A percentile compares a stretch with the other conserved stretches of the same genome.
Conservation (phyloP, 2,797 vertebrate species). For the Chelmon rostratus region DNA sequence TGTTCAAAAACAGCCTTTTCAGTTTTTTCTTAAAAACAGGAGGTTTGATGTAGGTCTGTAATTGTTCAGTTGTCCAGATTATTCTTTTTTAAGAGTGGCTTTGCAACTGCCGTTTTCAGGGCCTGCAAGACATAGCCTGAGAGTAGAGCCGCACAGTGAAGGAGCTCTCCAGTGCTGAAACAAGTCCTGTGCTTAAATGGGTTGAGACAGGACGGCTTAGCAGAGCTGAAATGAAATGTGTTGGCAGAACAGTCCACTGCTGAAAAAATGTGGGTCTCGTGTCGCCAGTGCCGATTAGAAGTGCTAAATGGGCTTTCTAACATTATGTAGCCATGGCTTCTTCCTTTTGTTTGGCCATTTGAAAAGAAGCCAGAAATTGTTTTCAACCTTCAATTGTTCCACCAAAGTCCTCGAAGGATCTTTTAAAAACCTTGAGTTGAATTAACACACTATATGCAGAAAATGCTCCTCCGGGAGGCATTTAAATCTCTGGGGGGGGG, state of each 20-base stretch:
- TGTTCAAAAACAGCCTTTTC: neutral
- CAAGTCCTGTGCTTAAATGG: slow-evolving; percentile 51
- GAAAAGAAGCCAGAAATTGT: slow-evolving; percentile 5
- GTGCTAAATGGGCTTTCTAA: slow-evolving; percentile 1
- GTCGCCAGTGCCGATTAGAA: slow-evolving; percentile 16
- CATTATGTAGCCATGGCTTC: neutral
- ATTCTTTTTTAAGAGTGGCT: neutral
- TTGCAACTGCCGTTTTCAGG: neutral
- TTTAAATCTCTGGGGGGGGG: slow-evolving; percentile 2
- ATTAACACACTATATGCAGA: slow-evolving; percentile 22
- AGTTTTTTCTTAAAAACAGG: neutral
- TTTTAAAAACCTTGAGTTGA: slow-evolving; percentile 10
- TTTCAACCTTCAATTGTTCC: neutral
- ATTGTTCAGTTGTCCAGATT: neutral
- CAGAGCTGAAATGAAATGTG: slow-evolving; percentile 52
- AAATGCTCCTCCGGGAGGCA: slow-evolving; percentile 31
- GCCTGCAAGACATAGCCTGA: neutral
- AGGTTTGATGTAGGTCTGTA: neutral
- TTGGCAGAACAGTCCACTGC: slow-evolving; percentile 41
- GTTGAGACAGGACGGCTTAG: slow-evolving; percentile 35
- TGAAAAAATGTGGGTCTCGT: neutral
- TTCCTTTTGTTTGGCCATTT: slow-evolving; percentile 7
- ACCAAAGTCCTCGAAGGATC: slow-evolving; percentile 19
- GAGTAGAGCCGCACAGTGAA: neutral
- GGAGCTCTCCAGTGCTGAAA: slow-evolving; percentile 59